Evolutionary conservation across 2,113 vertebrate species (phyloP).

Genomic region (Capreolus pygargus): DNA sequence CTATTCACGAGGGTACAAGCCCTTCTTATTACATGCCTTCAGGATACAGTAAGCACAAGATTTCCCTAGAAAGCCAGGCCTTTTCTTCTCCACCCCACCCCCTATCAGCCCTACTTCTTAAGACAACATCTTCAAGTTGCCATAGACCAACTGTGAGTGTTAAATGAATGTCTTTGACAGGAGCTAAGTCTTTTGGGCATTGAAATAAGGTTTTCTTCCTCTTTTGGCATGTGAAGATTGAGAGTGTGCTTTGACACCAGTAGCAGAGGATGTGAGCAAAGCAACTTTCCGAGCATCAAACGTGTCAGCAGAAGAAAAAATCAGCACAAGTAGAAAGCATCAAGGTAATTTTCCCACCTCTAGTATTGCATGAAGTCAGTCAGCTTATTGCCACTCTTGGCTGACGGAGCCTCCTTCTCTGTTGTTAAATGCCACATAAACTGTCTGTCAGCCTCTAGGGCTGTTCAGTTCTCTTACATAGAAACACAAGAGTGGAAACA

Average conservation of each 20-base stretch:
- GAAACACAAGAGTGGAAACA: conserved; percentile 61
- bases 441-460: conserved; percentile 75
- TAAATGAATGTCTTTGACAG: conserved; percentile 85
- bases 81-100: conserved; percentile 49
- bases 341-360: conserved; percentile 80
- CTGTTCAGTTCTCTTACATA: conserved; percentile 64
- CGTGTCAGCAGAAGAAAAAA: conserved; percentile 81
- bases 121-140: conserved; percentile 77
- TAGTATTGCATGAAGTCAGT: conserved; percentile 71
- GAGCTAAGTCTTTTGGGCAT: conserved; percentile 84
- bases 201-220: conserved; percentile 83
- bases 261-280: conserved; percentile 81
- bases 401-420: conserved; percentile 73
- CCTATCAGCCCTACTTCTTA: conserved; percentile 46
- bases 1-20: background rate
- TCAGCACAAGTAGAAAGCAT: conserved; percentile 77
- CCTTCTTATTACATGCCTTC: conserved; percentile 31
- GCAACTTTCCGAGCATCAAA: conserved; percentile 81
- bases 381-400: conserved; percentile 70
- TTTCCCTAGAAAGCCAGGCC: conserved; percentile 69
- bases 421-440: conserved; percentile 79
- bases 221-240: conserved; percentile 82
- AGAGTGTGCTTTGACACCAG: conserved; percentile 83
- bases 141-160: conserved; percentile 78
- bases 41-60: conserved; percentile 1